Conservation (phyloP, 2,888 invertebrate genomes). For the Lingula anatina region DNA sequence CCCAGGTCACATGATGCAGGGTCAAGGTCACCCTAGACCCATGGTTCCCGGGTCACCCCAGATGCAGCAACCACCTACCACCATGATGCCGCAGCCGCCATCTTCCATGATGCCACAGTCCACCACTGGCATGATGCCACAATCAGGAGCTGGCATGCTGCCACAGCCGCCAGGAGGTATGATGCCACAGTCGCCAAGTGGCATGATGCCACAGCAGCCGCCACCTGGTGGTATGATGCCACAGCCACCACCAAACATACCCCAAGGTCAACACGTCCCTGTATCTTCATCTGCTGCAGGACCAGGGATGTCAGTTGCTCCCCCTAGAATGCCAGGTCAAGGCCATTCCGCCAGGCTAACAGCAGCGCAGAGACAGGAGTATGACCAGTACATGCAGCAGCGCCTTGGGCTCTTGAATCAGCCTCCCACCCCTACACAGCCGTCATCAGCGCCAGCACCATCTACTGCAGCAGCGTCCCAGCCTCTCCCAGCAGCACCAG, state of each 20-base stretch:
- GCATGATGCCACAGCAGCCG: constrained; percentile 51
- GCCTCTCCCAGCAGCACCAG: constrained; percentile 7
- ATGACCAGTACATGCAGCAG: constrained; percentile 47
- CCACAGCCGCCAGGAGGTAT: constrained; percentile 19
- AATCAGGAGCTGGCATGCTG: background rate
- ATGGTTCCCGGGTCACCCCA: too few species aligned
- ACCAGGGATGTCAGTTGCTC: too few species aligned
- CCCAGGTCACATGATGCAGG: constrained; percentile 11
- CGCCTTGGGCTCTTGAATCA: constrained; percentile 28
- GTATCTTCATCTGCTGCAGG: constrained; percentile 53
- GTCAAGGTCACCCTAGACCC: constrained; percentile 21
- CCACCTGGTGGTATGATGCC: too few species aligned
- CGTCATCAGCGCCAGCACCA: constrained; percentile 4
- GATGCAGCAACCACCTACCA: background rate
- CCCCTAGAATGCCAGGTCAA: constrained; percentile 18
- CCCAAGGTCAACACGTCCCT: background rate
- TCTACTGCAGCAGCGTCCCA: constrained; percentile 10
- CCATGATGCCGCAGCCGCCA: background rate
- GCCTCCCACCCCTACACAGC: constrained; percentile 10
- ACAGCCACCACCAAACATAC: too few species aligned
- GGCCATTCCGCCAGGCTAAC: constrained; percentile 26
- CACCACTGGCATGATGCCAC: too few species aligned
- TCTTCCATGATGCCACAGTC: constrained; percentile 6
- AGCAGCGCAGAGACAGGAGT: constrained; percentile 38
- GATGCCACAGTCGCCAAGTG: constrained; percentile 51